Evolutionary conservation across 2,888 invertebrate species (phyloP).

Genomic region (Drosophila lacicola): DNA sequence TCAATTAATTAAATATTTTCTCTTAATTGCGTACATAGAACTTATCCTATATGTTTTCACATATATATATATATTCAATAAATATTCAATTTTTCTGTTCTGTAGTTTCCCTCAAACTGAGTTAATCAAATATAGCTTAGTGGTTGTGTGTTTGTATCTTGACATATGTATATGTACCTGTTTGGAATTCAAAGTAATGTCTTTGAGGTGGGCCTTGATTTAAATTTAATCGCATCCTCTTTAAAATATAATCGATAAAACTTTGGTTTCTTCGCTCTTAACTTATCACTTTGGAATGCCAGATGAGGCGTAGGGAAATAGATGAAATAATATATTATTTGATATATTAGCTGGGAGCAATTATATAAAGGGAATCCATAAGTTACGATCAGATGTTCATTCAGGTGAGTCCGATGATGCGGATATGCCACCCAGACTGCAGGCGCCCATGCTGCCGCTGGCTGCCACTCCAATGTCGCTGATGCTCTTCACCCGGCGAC

Average conservation of each 20-base stretch:
- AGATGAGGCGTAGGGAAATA: slow-evolving; percentile 23
- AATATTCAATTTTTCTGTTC: slow-evolving; percentile 17
- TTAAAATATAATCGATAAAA: slow-evolving; percentile 15
- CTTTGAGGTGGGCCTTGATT: slow-evolving; percentile 65
- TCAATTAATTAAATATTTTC: slow-evolving; percentile 43
- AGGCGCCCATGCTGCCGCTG: slow-evolving; percentile 66
- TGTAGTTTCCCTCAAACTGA: slow-evolving; percentile 44
- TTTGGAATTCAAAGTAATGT: slow-evolving; percentile 41
- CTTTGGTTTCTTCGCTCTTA: slow-evolving; percentile 30
- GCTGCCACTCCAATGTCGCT: slow-evolving; percentile 84
- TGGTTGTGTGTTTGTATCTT: slow-evolving; percentile 30
- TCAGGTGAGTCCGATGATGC: slow-evolving; percentile 81
- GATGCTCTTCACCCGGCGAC: slow-evolving; percentile 85
- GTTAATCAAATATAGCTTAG: slow-evolving; percentile 54
- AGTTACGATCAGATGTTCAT: slow-evolving; percentile 53
- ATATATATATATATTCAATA: slow-evolving; percentile 25
- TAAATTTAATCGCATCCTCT: slow-evolving; percentile 47
- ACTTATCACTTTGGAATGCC: slow-evolving; percentile 50
- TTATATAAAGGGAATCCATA: neutral
- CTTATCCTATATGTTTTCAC: slow-evolving; percentile 37
- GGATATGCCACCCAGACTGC: slow-evolving; percentile 73
- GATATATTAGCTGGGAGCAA: neutral
- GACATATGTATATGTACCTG: slow-evolving; percentile 50
- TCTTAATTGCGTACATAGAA: slow-evolving; percentile 31
- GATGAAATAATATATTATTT: neutral